phyloP scores from a whole-genome alignment of 2,888 invertebrate species.

The Ichneumoninae sp. region DNA sequence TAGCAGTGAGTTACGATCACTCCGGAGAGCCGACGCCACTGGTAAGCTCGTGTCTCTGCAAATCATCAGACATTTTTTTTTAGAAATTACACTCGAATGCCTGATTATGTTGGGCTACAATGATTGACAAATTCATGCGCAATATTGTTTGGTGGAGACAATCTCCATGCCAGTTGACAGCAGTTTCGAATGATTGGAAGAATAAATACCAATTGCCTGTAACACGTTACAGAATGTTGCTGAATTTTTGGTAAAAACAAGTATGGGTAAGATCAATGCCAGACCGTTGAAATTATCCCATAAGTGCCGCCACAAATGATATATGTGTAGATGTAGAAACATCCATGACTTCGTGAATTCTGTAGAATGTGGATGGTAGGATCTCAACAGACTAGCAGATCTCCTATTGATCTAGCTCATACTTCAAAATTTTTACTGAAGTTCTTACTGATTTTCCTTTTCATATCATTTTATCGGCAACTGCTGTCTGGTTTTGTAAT shows the following conservation, averaged over 20 bases:
- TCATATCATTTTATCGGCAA: neutral
- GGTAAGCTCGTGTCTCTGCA: constrained; percentile 3
- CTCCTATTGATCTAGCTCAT: neutral
- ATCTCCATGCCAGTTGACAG: neutral
- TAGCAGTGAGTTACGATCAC: constrained; percentile 78
- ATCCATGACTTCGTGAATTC: too few species aligned
- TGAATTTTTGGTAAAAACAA: neutral
- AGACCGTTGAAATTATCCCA: neutral
- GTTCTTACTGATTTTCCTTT: neutral
- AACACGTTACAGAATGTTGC: neutral
- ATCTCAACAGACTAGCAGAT: too few species aligned
- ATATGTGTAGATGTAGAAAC: too few species aligned
- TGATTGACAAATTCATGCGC: neutral
- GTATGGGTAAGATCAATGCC: neutral
- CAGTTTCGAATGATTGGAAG: neutral
- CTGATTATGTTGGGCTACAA: neutral
- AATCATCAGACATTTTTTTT: constrained; percentile 8
- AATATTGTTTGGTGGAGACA: neutral
- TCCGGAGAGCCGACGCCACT: constrained; percentile 32
- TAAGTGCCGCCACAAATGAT: neutral
- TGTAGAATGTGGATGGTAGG: too few species aligned
- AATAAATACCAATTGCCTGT: neutral
- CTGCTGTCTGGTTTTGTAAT: neutral
- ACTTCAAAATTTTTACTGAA: neutral
- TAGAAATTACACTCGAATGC: neutral